Conservation (phyloP, 64 coral and sea anemone species). For the Montipora sp. region DNA sequence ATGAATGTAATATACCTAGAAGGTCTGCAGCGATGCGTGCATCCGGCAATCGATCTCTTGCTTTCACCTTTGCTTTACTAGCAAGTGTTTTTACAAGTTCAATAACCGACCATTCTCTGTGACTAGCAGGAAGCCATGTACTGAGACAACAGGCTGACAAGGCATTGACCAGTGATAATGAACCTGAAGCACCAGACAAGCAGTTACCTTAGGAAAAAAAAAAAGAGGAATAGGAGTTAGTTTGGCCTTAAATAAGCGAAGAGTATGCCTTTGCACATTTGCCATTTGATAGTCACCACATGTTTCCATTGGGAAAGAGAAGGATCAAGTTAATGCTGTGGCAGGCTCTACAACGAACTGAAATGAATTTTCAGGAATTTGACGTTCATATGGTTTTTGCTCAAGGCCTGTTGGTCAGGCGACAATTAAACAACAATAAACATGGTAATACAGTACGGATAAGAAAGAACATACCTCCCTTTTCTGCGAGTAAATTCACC, state of each 20-base stretch:
- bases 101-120: conserved; percentile 81
- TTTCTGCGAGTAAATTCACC: conserved; percentile 84
- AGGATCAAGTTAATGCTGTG: not conserved
- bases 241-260: not conserved
- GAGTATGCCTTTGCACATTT: no score
- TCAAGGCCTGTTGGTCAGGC: no score
- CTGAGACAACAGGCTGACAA: conserved; percentile 84
- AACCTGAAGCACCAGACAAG: conserved; percentile 8
- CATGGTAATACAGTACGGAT: not conserved
- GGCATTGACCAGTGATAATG: conserved; percentile 83
- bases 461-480: conserved; percentile 62
- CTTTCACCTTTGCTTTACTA: conserved; percentile 50
- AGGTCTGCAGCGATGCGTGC: conserved; percentile 12
- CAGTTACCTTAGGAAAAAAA: not conserved
- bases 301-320: no score
- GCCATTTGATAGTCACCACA: no score
- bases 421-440: not conserved
- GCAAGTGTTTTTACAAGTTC: conserved; percentile 83
- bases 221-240: not conserved
- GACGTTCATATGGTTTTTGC: not conserved
- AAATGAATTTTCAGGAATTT: no score
- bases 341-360: not conserved
- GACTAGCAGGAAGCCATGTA: conserved; percentile 64
- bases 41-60: not conserved
- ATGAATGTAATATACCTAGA: not conserved